Base-by-base conservation (phyloP, 2,888 invertebrate genomes). In the Masnerella sp. region DNA sequence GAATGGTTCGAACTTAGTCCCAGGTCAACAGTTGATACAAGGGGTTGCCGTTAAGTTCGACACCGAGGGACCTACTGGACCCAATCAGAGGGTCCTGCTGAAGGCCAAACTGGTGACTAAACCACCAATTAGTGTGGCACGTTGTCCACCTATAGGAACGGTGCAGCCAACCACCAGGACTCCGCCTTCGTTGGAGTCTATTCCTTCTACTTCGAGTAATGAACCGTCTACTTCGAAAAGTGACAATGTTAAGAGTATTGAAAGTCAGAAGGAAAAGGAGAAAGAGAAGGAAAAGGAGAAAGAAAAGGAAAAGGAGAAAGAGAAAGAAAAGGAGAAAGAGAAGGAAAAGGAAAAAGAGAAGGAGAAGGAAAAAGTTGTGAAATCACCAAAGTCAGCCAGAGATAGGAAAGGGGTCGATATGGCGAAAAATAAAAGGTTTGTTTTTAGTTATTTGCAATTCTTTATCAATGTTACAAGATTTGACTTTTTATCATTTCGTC, bases 31-130 rank as follows among this genome's bases (percentile, higher is more conserved):
- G 73, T 74, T 90, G 11, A 91, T 91, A 67, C 91, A 91, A 78
- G 92, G 91, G 0, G 92, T 92, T 0, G 91, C 91, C 1, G 91
- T 92, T 0, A 92, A 92, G 81, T 81, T 92, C 30, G 92, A 91
- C 0, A 90, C 91, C 0, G 91, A 92, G 78, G 91, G 92, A 1
- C 89, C 90, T 0, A 90, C 89, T 34, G 91, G 91, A 2, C 90
- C 91, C 0, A 91, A 91, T 81, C 91, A 91, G 62, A 88, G 90
- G 72, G 91, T 92, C 20, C 85, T 90, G 5, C 67, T 92, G 88
- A 89, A 91, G 75, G 92, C 92, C 0, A 91, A 92, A 52, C 83
- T 92, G 8, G 91, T 92, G 7, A 92, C 91, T 0, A 91, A 92
- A 81, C 89, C 91, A 3, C 90, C 87, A 0, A 74, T 83, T 8